Evolutionary conservation across 2,888 invertebrate genomes (phyloP).

Genomic region (Drosophila tripunctata): DNA sequence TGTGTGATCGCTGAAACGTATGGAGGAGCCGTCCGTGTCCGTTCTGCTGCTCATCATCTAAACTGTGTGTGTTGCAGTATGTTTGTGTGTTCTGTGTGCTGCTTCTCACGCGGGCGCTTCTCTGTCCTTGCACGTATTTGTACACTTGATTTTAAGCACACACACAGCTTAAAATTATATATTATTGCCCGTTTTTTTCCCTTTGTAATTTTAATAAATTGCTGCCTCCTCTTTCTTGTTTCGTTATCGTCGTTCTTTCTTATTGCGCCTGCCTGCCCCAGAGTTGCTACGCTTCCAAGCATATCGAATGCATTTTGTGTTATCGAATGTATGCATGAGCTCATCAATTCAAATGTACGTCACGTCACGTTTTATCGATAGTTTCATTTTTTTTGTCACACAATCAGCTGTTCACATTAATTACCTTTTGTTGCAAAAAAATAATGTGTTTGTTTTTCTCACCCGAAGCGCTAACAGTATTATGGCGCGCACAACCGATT

Average conservation of each 20-base stretch:
- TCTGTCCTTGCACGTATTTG: constrained; percentile 55
- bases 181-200: constrained; percentile 62
- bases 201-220: constrained; percentile 67
- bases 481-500: constrained; percentile 67
- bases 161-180: constrained; percentile 56
- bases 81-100: constrained; percentile 29
- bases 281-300: constrained; percentile 39
- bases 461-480: constrained; percentile 29
- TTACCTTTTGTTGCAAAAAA: constrained; percentile 44
- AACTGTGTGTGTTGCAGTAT: constrained; percentile 51
- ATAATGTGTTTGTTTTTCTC: constrained; percentile 39
- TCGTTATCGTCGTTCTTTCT: constrained; percentile 61
- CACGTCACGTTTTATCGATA: no score
- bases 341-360: constrained; percentile 19
- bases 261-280: constrained; percentile 52
- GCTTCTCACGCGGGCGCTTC: constrained; percentile 17
- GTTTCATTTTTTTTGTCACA: no score
- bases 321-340: constrained; percentile 45
- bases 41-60: constrained; percentile 80
- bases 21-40: constrained; percentile 85
- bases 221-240: constrained; percentile 66
- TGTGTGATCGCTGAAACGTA: constrained; percentile 98
- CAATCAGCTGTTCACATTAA: constrained; percentile 40
- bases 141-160: constrained; percentile 64
- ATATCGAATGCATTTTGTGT: no score